Base-by-base conservation (phyloP, 2,797 vertebrate species). In the Podargus strigoides region DNA sequence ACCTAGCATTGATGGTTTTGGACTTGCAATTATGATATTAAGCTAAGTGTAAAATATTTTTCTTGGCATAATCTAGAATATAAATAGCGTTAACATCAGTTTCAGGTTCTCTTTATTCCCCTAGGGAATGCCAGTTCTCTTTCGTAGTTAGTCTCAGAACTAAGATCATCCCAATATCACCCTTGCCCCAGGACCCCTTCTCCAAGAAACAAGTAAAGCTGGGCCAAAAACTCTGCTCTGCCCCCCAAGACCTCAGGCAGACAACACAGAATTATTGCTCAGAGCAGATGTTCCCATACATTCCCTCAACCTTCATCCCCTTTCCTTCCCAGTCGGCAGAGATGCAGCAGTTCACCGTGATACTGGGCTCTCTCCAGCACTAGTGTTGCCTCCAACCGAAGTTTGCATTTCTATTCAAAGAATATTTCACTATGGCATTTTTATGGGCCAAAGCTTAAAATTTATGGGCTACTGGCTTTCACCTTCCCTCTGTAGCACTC, bases 41-140 rank as follows among this genome's bases (percentile, higher is more conserved):
- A 95, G 73, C 87, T 79, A 84, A 96, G 80, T 95, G 74, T 95
- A 97, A 97, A 95, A 75, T 96, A 95, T 94, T 97, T 96, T 94
- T 74, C 62, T 97, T 96, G 85, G 91, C 75, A 70, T 74, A 87
- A 90, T 56, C 34, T 95, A 58, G 90, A 95, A 89, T 88, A 89
- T 42, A 92, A 97, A 94, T 81, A 88, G 41, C 46, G 90, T 76
- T 91, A 84, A 52, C 79, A 94, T 87, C 74, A 89, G 37, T 86
- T 93, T 94, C 47, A 84, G 76, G 93, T 93, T 91, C 52, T 89
- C 50, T 20, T 73, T 73, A 46, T 69, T 91, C 67, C 72, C 42
- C 46, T 27, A 49, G 76, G 64, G 75, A 91, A 83, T 90, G 36
- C 79, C 84, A 90, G 50, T 77, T 94, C 75, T 89, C 47, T 49